Conservation (phyloP, 1,140 invertebrate genomes). For the Bradysia coprophila region DNA sequence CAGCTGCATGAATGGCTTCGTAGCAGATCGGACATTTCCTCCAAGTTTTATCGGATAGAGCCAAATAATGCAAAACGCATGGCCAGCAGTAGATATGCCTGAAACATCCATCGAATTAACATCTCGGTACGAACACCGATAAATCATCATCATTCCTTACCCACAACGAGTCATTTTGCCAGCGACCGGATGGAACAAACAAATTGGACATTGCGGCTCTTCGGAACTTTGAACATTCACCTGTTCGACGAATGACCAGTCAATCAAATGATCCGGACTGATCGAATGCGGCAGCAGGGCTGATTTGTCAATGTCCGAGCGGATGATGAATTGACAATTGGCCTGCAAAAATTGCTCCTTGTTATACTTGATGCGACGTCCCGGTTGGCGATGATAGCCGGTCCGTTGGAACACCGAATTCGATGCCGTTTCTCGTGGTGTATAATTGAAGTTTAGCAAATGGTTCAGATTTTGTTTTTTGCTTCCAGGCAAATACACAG, state of each 20-base stretch:
- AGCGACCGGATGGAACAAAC: conserved; percentile 61
- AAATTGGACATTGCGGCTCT: conserved; percentile 74
- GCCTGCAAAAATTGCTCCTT: conserved; percentile 88
- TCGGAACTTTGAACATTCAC: conserved; percentile 55
- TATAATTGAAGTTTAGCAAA: conserved; percentile 74
- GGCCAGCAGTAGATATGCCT: conserved; percentile 92
- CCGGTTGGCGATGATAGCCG: conserved; percentile 26
- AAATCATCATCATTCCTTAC: too few species aligned
- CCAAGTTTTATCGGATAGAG: conserved; percentile 58
- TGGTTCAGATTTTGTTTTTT: conserved; percentile 87
- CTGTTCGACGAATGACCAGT: conserved; percentile 84
- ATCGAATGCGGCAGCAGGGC: conserved; percentile 54
- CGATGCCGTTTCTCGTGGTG: conserved; percentile 32
- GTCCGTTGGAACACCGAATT: conserved; percentile 14
- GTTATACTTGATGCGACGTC: conserved; percentile 50
- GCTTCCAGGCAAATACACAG: conserved; percentile 58
- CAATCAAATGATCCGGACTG: conserved; percentile 75
- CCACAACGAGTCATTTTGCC: conserved; percentile 88
- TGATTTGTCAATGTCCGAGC: conserved; percentile 35
- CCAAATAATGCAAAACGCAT: conserved; percentile 83
- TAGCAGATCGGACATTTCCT: conserved; percentile 77
- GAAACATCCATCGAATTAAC: too few species aligned
- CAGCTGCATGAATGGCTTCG: conserved; percentile 33
- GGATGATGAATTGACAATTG: conserved; percentile 91
- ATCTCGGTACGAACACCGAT: too few species aligned